Base-by-base conservation (phyloP, 2,113 vertebrate species). In the Tragelaphus scriptus region DNA sequence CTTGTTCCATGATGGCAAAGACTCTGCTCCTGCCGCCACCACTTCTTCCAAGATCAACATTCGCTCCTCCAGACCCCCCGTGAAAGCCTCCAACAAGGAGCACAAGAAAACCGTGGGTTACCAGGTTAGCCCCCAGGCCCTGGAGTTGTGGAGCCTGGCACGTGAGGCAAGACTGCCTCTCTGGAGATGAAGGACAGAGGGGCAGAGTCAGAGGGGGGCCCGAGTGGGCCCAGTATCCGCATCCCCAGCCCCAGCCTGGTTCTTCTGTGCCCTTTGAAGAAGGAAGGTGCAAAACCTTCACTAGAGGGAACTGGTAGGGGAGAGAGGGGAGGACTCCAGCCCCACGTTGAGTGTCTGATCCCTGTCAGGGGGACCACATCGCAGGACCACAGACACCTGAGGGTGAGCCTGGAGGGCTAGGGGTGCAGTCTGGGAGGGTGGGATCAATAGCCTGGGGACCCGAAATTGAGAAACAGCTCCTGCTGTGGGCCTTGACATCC, bases 101-200 rank as follows among this genome's bases (percentile, higher is more conserved):
- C 99, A 99, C 99, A 99, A 99, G 98, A 99, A 99, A 96, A 99
- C 99, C 0, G 99, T 99, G 68, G 99, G 99, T 17, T 99, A 99
- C 94, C 99, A 99, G 99, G 99, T 99, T 96, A 0, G 71, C 32
- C 40, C n/a, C 49, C 9, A 2, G 58, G 53, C 30, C 40, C 13
- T 0, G 9, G n/a, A 40, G 79, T 19, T 25, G 32, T 6, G 82
- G 44, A 30, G 13, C 1, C 0, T 7, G 63, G 40, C 4, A 1
- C 0, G 0, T 3, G 16, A 25, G 58, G n/a, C 13, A 14, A 59
- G 30, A 17, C 63, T 16, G 30, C 65, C 32, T 90, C 40, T 25
- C 58, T 47, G 7, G 36, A 53, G 79, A 8, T 3, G 15, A 15
- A 36, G 36, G 32, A 7, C 0, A 10, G 53, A 56, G 32, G 49